Evolutionary conservation across 2,888 invertebrate genomes (phyloP).

Genomic region (Cyclophora albipunctata): DNA sequence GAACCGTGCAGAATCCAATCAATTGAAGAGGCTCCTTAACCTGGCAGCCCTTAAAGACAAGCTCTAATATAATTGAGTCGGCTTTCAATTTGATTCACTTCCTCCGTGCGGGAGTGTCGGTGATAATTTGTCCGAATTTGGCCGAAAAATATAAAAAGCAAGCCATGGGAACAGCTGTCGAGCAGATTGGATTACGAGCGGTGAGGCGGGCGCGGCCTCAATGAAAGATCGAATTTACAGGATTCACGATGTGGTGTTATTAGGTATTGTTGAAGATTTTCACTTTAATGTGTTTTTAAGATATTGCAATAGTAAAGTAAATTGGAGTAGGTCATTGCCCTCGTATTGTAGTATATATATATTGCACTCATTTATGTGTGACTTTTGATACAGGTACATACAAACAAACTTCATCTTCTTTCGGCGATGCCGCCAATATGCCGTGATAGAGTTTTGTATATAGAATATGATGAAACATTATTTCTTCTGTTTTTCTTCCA

Average conservation of each 20-base stretch:
- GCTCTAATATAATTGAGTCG: slow-evolving; percentile 69
- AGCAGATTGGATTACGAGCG: slow-evolving; percentile 67
- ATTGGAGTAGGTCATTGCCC: no score
- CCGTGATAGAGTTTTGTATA: no score
- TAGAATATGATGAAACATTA: no score
- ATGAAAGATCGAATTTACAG: slow-evolving; percentile 10
- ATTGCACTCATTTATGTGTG: no score
- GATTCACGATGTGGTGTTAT: background rate
- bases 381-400: no score
- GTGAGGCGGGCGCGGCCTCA: slow-evolving; percentile 11
- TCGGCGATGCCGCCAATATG: no score
- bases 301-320: no score
- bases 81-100: slow-evolving; percentile 75
- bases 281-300: no score
- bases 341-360: no score
- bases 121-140: slow-evolving; percentile 68
- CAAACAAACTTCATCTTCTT: no score
- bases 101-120: slow-evolving; percentile 65
- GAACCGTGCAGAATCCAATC: background rate
- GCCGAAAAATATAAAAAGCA: slow-evolving; percentile 70
- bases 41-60: slow-evolving; percentile 50
- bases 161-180: slow-evolving; percentile 53
- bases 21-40: background rate
- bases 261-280: no score
- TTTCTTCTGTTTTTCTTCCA: no score